A percentile compares a stretch with the other conserved stretches of the same genome.
phyloP scores from a whole-genome alignment of 2,797 vertebrate genomes.

The Prionace glauca region DNA sequence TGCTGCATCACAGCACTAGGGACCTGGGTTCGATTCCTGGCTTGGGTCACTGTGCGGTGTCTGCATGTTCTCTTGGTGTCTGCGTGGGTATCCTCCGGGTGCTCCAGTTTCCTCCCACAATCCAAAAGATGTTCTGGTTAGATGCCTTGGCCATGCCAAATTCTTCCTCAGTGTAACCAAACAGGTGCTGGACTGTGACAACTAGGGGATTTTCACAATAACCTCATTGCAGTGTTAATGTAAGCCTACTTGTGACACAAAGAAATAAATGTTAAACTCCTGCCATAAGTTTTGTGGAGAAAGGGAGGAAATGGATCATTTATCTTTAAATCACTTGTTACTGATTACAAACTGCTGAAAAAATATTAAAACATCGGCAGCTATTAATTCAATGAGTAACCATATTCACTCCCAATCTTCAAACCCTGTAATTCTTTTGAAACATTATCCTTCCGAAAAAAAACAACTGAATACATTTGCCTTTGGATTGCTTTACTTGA shows the following conservation, averaged over 20 bases:
- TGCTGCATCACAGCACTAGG: too few relatives aligned
- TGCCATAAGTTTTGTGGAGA: background rate
- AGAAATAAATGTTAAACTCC: too few relatives aligned
- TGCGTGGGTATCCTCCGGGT: too few relatives aligned
- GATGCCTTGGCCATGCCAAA: background rate
- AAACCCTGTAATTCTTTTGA: background rate
- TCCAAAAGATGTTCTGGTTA: too few relatives aligned
- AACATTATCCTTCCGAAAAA: background rate
- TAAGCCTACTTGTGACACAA: too few relatives aligned
- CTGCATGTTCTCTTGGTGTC: too few relatives aligned
- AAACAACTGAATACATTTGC: background rate
- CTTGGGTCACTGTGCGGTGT: too few relatives aligned
- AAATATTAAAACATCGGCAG: background rate
- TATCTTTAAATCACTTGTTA: background rate
- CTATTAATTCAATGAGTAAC: background rate
- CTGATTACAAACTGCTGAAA: background rate
- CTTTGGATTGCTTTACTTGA: background rate
- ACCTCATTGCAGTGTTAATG: too few relatives aligned
- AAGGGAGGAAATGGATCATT: background rate
- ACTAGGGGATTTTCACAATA: too few relatives aligned
- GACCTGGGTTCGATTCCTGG: too few relatives aligned
- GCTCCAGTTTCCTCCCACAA: too few relatives aligned
- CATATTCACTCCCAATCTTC: background rate
- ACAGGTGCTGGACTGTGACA: too few relatives aligned
- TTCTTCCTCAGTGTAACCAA: background rate